phyloP scores from a whole-genome alignment of 2,113 vertebrate species.

The Vidua macroura region DNA sequence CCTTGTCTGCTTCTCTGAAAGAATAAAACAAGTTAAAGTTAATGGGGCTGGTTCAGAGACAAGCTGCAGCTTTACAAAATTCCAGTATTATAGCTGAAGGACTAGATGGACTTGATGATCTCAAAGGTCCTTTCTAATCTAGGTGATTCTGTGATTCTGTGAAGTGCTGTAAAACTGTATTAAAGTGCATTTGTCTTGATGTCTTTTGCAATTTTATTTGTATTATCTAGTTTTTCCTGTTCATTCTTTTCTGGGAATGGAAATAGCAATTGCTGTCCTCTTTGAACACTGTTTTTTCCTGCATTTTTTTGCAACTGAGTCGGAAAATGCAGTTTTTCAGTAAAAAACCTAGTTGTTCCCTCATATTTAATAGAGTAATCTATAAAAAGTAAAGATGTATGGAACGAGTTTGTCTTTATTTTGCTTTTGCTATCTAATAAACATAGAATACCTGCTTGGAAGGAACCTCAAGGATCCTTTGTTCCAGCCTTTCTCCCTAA shows the following conservation, averaged over 20 bases:
- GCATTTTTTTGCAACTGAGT: not conserved
- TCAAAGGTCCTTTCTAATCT: not conserved
- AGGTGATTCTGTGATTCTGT: not conserved
- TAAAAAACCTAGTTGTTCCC: not conserved
- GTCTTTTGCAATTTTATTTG: not conserved
- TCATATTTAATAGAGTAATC: not conserved
- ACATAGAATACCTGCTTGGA: not conserved
- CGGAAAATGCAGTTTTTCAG: not conserved
- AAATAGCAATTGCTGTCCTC: not conserved
- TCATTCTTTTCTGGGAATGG: not conserved
- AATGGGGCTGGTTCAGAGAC: not conserved
- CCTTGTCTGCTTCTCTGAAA: not conserved
- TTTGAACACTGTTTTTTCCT: not conserved
- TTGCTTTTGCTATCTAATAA: not conserved
- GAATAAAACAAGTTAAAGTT: not conserved
- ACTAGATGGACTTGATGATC: not conserved
- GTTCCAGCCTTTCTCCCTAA: not conserved
- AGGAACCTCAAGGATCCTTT: not conserved
- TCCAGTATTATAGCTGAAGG: not conserved
- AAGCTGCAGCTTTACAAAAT: not conserved
- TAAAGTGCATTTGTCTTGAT: not conserved
- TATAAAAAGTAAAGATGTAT: not conserved
- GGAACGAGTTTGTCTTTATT: not conserved
- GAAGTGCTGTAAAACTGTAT: not conserved
- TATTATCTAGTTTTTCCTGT: not conserved